Evolutionary conservation across 1,140 invertebrate species (phyloP).

Genomic region (Telenomus remus): DNA sequence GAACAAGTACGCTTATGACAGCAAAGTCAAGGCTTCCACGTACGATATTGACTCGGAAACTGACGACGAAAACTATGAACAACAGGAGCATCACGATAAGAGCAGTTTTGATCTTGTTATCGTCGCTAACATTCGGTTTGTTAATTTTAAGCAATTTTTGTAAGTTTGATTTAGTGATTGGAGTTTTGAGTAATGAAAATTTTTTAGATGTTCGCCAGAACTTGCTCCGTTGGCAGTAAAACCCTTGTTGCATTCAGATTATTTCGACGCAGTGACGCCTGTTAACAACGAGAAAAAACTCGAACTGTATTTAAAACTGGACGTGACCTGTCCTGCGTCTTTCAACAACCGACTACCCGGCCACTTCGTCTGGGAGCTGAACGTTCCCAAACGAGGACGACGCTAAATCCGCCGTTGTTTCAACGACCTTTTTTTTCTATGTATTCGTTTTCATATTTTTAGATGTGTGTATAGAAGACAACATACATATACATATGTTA

Average conservation of each 20-base stretch:
- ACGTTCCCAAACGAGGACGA: constrained; percentile 21
- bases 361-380: constrained; percentile 66
- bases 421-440: constrained; percentile 4
- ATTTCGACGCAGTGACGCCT: constrained; percentile 52
- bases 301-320: constrained; percentile 65
- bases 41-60: constrained; percentile 27
- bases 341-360: constrained; percentile 64
- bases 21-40: constrained; percentile 53
- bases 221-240: constrained; percentile 65
- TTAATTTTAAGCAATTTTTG: too few relatives aligned
- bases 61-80: constrained; percentile 28
- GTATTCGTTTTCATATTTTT: constrained; percentile 13
- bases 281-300: constrained; percentile 37
- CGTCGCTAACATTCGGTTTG: constrained; percentile 59
- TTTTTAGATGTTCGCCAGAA: constrained; percentile 66
- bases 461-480: constrained; percentile 5
- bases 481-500: constrained; percentile 14
- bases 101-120: constrained; percentile 60
- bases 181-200: too few relatives aligned
- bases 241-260: constrained; percentile 57
- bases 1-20: constrained; percentile 69
- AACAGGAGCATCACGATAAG: background rate
- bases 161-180: too few relatives aligned
- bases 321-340: constrained; percentile 63
- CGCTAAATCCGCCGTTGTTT: constrained; percentile 2